Conservation (phyloP, 2,888 invertebrate genomes). For the Galerucella pusilla region DNA sequence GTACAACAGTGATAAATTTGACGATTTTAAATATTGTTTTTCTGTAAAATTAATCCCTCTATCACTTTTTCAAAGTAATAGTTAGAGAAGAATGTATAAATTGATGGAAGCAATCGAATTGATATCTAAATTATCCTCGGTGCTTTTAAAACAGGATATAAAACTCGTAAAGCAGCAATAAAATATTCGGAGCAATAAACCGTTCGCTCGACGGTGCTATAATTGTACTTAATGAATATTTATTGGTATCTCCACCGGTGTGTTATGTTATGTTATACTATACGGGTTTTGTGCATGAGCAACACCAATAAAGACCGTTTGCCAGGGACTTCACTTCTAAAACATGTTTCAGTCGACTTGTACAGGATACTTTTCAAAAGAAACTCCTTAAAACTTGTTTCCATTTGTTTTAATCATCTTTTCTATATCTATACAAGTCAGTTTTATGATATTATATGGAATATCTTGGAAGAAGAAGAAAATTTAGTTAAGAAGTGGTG, state of each 20-base stretch:
- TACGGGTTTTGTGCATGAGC: conserved; percentile 60
- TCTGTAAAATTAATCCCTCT: too few relatives aligned
- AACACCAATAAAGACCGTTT: conserved; percentile 60
- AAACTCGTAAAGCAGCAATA: conserved; percentile 63
- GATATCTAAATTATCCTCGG: conserved; percentile 43
- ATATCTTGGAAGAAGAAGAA: too few relatives aligned
- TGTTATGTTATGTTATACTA: conserved; percentile 54
- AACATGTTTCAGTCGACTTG: not conserved
- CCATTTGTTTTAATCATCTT: too few relatives aligned
- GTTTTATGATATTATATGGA: too few relatives aligned
- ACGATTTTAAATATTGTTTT: too few relatives aligned
- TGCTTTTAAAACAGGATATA: conserved; percentile 39
- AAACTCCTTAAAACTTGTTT: not conserved
- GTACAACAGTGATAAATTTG: conserved; percentile 6
- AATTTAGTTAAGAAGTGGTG: too few relatives aligned
- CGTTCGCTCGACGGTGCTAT: conserved; percentile 65
- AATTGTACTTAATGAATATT: conserved; percentile 67
- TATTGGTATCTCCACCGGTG: conserved; percentile 62
- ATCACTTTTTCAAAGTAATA: too few relatives aligned
- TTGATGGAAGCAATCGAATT: conserved; percentile 29
- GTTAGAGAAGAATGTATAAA: not conserved
- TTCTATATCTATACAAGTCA: too few relatives aligned
- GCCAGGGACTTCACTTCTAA: not conserved
- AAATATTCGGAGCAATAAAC: conserved; percentile 66
- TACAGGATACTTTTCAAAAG: not conserved